These are phyloP conservation scores for Hypomecis atomaria DNA, from an alignment of 2,888 invertebrate genomes.

Conservation along the genomic window DNA sequence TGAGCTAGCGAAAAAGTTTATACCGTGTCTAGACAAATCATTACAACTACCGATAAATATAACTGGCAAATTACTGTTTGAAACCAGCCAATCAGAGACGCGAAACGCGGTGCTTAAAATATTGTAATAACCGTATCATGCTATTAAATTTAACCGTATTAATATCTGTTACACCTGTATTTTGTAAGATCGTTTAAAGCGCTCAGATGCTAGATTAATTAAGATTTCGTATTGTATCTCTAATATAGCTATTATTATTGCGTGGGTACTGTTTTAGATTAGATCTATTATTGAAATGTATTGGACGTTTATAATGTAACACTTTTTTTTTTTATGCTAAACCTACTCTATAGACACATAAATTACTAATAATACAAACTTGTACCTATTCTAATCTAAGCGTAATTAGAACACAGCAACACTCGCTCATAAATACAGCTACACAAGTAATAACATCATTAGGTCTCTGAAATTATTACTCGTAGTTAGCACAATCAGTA, in stretches of 20 bases:
- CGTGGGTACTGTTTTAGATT: not conserved
- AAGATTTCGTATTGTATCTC: not conserved
- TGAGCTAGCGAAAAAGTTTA: constrained; percentile 4
- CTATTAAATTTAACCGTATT: constrained; percentile 39
- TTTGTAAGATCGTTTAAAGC: constrained; percentile 22
- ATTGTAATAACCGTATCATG: constrained; percentile 34
- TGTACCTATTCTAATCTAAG: too few species aligned
- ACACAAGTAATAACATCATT: too few species aligned
- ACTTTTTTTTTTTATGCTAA: too few species aligned
- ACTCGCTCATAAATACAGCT: too few species aligned
- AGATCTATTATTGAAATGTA: too few species aligned
- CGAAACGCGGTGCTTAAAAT: constrained; percentile 23
- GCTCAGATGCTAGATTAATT: constrained; percentile 4
- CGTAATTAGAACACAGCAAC: too few species aligned
- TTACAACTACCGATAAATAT: constrained; percentile 17
- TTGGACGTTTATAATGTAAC: too few species aligned
- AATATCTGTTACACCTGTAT: constrained; percentile 39
- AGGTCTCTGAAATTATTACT: too few species aligned
- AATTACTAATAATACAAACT: too few species aligned
- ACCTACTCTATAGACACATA: too few species aligned
- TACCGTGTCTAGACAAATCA: constrained; percentile 21
- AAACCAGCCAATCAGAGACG: constrained; percentile 30
- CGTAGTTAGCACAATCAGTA: too few species aligned
- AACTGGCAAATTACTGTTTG: constrained; percentile 27
- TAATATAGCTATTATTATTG: constrained; percentile 7